Evolutionary conservation across 2,113 vertebrate genomes (phyloP), one percentile per base, ranked within the genome.

Genomic region (Hypocryptadius cinnamomeus): DNA sequence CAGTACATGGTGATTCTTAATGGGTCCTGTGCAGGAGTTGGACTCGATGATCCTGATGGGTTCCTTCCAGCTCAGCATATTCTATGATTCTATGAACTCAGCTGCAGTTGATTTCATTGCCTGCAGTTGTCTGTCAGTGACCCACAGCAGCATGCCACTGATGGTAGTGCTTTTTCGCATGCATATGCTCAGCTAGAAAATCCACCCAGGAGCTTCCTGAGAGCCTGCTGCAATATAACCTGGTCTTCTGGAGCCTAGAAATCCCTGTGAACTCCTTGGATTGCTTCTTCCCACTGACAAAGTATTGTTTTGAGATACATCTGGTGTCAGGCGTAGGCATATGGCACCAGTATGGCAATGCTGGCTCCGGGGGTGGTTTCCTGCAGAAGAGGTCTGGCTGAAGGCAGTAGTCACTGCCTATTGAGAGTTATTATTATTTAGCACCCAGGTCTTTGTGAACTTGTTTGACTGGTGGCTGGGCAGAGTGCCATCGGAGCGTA

Each of bases 321-420:
- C 96, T 96, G 96, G 95, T 96, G 79, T 96, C 87, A 76, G 95
- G 95, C 87, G 71, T 86, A 73, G 94, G 92, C 97, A 97, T 97
- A 95, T 97, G 97, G 97, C 95, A 95, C 89, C 96, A 96, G 97
- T 95, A 96, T 94, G 96, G 65, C 80, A 92, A 18, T 13, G 9
- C 88, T 90, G 76, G 93, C 93, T 93, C 89, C 5, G 17, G 94
- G 92, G 94, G 96, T 56, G 65, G 56, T 90, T 90, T 97, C 96
- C 89, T 95, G 88, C 90, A 96, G 78, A 92, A 96, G 89, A 96
- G 59, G 72, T 87, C 94, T 94, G 44, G 47, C 96, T 93, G 85
- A 85, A 90, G 54, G 85, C 91, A 94, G 92, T 87, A 92, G 93
- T 92, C 25, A 3, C 64, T 82, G 79, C 92, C 68, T 90, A 25